Percentiles rank a stretch among this genome's conserved stretches.
Evolutionary conservation across 1,140 invertebrate genomes (phyloP).

Genomic region (Pseudobourletiella spinata): DNA sequence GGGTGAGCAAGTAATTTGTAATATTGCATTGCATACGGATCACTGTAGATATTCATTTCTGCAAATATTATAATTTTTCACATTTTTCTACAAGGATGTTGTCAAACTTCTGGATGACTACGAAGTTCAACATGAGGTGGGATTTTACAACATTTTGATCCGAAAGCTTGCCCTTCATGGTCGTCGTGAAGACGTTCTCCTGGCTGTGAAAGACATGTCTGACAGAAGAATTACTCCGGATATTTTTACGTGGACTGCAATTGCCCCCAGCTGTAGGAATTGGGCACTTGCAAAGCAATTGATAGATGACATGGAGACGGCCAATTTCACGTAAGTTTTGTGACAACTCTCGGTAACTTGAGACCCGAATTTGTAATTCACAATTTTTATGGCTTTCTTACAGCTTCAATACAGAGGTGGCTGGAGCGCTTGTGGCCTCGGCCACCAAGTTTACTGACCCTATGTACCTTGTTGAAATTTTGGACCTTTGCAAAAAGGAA

Average conservation of each 20-base stretch:
- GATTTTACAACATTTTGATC: conserved; percentile 79
- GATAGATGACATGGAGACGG: not conserved
- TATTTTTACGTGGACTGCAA: conserved; percentile 71
- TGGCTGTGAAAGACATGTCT: conserved; percentile 55
- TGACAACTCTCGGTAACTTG: too few relatives aligned
- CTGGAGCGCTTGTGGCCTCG: not conserved
- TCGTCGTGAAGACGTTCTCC: conserved; percentile 57
- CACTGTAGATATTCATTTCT: not conserved
- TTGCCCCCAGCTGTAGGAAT: conserved; percentile 65
- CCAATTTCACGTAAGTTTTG: not conserved
- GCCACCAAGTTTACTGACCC: not conserved
- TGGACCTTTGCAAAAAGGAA: too few relatives aligned
- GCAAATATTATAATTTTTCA: not conserved
- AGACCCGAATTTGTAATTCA: too few relatives aligned
- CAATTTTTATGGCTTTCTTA: too few relatives aligned
- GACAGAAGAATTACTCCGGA: conserved; percentile 53
- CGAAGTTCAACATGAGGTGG: conserved; percentile 58
- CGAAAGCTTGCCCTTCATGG: conserved; percentile 59
- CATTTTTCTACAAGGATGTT: conserved; percentile 10
- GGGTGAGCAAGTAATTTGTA: conserved; percentile 8
- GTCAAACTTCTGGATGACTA: not conserved
- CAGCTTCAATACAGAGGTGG: not conserved
- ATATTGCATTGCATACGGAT: conserved; percentile 5
- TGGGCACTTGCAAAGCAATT: conserved; percentile 52
- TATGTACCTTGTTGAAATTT: not conserved